phyloP scores from a whole-genome alignment of 2,888 invertebrate species.

The Idaea dimidiata region DNA sequence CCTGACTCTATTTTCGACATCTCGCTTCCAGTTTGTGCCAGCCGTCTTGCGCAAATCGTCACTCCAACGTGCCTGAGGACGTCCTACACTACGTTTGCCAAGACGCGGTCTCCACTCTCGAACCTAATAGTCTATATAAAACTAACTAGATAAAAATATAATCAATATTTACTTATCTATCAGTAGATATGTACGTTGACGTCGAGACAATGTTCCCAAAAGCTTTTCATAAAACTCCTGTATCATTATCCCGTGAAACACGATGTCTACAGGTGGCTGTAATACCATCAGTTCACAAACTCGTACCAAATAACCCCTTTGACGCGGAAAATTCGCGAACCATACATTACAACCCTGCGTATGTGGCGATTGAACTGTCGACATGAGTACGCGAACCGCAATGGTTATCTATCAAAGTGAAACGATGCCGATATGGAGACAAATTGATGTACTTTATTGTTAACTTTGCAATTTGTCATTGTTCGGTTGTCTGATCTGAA shows the following conservation, averaged over 20 bases:
- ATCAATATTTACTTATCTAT: neutral
- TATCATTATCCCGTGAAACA: neutral
- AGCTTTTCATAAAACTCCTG: neutral
- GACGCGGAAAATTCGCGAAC: constrained; percentile 2
- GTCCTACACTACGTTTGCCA: no score
- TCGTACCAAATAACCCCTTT: constrained; percentile 1
- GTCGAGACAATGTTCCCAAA: neutral
- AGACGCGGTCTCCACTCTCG: no score
- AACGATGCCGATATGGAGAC: constrained; percentile 29
- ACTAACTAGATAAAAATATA: no score
- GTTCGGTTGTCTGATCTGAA: constrained; percentile 8
- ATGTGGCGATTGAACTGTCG: constrained; percentile 2
- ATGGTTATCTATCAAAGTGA: constrained; percentile 36
- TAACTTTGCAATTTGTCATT: constrained; percentile 17
- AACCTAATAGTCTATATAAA: no score
- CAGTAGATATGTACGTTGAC: neutral
- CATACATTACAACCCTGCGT: neutral
- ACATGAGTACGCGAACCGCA: constrained; percentile 21
- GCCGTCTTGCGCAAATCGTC: no score
- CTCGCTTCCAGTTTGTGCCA: no score
- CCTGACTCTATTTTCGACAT: no score
- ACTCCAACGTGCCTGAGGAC: no score
- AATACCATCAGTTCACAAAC: neutral
- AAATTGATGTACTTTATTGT: constrained; percentile 35
- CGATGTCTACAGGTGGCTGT: neutral